Percentiles rank a stretch among this genome's conserved stretches.
These are phyloP conservation scores for Sericinus montela DNA, from an alignment of 2,888 invertebrate species.

Conservation along the genomic window DNA sequence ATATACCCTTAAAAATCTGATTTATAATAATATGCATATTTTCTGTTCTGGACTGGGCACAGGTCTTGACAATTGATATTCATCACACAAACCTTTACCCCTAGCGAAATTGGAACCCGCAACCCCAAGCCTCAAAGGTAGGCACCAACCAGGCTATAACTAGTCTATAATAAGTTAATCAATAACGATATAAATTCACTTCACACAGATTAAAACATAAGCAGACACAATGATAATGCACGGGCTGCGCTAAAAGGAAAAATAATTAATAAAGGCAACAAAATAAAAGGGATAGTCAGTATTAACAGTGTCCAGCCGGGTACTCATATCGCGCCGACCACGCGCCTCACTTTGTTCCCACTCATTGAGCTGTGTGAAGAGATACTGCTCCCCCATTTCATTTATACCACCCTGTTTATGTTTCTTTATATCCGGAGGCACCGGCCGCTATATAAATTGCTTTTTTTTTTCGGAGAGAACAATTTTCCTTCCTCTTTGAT, in stretches of 20 bases:
- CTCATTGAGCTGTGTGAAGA: constrained; percentile 58
- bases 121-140: no score
- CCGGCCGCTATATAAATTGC: constrained; percentile 43
- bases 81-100: no score
- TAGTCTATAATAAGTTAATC: no score
- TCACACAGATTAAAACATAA: neutral
- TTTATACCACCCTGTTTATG: constrained; percentile 42
- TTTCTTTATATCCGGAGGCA: constrained; percentile 28
- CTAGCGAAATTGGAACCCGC: no score
- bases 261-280: constrained; percentile 55
- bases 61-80: no score
- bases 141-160: no score
- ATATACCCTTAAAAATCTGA: no score
- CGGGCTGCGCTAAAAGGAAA: constrained; percentile 18
- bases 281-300: constrained; percentile 26
- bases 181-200: no score
- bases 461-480: constrained; percentile 43
- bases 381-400: constrained; percentile 59
- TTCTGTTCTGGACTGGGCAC: no score
- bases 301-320: constrained; percentile 21
- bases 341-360: constrained; percentile 52
- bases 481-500: constrained; percentile 49
- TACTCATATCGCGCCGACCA: constrained; percentile 31
- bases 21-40: no score
- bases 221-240: neutral